Conservation (phyloP, 1,140 invertebrate genomes). For the Formica exsecta region DNA sequence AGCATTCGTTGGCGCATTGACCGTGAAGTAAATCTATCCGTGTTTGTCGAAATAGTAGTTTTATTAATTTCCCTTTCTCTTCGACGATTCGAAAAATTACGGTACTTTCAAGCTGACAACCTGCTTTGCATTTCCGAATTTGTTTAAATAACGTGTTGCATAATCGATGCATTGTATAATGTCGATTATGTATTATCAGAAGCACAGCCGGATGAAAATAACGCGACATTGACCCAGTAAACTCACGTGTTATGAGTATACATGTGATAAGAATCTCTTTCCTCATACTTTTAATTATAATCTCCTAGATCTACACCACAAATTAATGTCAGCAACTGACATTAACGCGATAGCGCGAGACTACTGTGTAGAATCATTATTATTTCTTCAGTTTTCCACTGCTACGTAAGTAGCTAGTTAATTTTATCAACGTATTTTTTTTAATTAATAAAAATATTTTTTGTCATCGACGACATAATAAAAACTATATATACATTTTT, state of each 20-base stretch:
- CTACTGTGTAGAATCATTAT: neutral
- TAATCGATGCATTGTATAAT: constrained; percentile 19
- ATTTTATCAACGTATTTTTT: neutral
- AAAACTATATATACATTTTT: too few relatives aligned
- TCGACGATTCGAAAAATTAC: constrained; percentile 12
- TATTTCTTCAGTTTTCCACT: neutral
- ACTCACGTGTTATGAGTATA: constrained; percentile 25
- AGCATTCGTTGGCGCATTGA: neutral
- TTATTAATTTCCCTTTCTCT: constrained; percentile 15
- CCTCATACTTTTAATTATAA: constrained; percentile 40
- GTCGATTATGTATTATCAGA: neutral
- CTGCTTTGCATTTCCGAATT: constrained; percentile 33
- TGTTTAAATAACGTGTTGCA: constrained; percentile 8
- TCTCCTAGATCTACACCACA: neutral
- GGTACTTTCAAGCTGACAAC: constrained; percentile 41
- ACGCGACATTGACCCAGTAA: constrained; percentile 50
- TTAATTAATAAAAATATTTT: neutral
- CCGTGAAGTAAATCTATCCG: neutral
- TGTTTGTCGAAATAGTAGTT: neutral
- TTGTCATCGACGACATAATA: neutral
- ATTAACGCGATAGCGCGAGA: neutral
- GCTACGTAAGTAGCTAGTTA: neutral
- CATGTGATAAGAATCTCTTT: constrained; percentile 43
- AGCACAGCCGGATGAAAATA: neutral
- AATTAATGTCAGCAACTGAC: neutral